A percentile compares a stretch with the other conserved stretches of the same genome.
phyloP scores from a whole-genome alignment of 2,113 vertebrate genomes.

The Solenodon paradoxus region DNA sequence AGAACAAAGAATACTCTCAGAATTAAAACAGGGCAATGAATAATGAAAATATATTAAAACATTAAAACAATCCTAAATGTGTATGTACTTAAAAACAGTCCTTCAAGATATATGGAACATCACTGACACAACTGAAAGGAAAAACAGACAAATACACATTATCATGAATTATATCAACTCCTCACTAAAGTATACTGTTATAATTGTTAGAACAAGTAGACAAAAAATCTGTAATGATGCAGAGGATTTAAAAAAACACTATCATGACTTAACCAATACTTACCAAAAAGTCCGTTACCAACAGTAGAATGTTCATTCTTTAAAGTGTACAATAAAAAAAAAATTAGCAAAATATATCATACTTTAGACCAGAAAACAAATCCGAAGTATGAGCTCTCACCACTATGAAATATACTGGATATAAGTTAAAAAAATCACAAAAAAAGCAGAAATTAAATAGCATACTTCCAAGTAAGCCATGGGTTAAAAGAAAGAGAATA shows the following conservation, averaged over 20 bases:
- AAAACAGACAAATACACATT: no score
- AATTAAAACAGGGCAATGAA: not conserved
- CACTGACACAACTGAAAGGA: no score
- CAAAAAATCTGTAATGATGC: not conserved
- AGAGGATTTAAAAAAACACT: conserved; percentile 2
- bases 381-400: not conserved
- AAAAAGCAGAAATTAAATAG: not conserved
- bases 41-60: not conserved
- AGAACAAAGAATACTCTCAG: not conserved
- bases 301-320: not conserved
- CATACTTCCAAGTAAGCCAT: not conserved
- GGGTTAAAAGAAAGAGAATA: not conserved
- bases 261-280: not conserved
- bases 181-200: not conserved
- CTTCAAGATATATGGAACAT: no score
- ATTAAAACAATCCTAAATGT: not conserved
- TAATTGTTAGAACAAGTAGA: not conserved
- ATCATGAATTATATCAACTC: not conserved
- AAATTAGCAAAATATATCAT: not conserved
- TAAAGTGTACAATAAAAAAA: not conserved
- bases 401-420: not conserved
- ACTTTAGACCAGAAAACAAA: not conserved
- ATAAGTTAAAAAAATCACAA: not conserved
- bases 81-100: no score
- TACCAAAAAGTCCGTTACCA: not conserved